Percentiles rank a stretch among this genome's conserved stretches.
Evolutionary conservation across 2,888 invertebrate species (phyloP).

Genomic region (Hirtodrosophila alboralis): DNA sequence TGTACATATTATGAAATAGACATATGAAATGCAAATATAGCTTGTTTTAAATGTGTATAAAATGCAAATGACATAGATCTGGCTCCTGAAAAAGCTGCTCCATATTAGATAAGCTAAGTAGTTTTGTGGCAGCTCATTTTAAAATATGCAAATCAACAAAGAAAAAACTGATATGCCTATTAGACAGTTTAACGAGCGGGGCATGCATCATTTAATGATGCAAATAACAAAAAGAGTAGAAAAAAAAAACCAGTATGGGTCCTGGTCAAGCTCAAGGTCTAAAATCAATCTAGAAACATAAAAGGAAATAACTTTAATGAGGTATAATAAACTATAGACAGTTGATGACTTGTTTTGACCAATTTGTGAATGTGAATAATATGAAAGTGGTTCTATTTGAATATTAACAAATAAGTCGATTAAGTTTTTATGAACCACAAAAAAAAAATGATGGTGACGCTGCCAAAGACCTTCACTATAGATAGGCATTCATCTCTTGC

Average conservation of each 20-base stretch:
- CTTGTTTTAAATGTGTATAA: constrained; percentile 9
- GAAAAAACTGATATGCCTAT: constrained; percentile 4
- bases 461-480: constrained; percentile 26
- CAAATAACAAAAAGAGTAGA: constrained; percentile 13
- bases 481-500: constrained; percentile 14
- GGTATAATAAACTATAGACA: constrained; percentile 41
- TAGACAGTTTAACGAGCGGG: constrained; percentile 3
- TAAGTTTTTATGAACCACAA: constrained; percentile 39
- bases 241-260: constrained; percentile 16
- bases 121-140: constrained; percentile 8
- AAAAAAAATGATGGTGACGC: constrained; percentile 16
- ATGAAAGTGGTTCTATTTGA: constrained; percentile 56
- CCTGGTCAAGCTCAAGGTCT: constrained; percentile 48
- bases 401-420: constrained; percentile 31
- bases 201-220: constrained; percentile 16
- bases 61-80: constrained; percentile 18
- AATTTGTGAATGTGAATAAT: constrained; percentile 28
- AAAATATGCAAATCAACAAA: constrained; percentile 39
- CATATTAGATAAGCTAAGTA: constrained; percentile 40
- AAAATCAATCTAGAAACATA: constrained; percentile 25
- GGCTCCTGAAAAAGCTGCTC: constrained; percentile 45
- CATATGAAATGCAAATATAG: neutral
- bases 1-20: too few relatives aligned
- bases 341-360: constrained; percentile 35
- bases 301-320: constrained; percentile 58